phyloP scores from a whole-genome alignment of 2,888 invertebrate genomes.

The Patella depressa region DNA sequence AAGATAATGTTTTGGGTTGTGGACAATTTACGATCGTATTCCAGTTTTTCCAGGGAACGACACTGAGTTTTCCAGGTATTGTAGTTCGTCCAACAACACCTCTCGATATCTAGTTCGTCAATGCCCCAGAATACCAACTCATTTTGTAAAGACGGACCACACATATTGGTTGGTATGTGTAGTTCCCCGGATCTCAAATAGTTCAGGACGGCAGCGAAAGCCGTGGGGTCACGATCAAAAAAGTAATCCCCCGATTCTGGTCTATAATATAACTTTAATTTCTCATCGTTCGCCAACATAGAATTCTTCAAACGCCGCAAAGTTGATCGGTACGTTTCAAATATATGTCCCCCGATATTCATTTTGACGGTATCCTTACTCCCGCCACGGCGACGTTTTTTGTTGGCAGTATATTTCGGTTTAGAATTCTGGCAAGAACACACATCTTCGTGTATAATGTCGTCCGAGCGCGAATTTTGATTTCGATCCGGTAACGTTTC shows the following conservation, averaged over 20 bases:
- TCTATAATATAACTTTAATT: conserved; percentile 53
- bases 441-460: not conserved
- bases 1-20: conserved; percentile 53
- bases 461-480: not conserved
- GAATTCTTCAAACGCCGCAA: conserved; percentile 50
- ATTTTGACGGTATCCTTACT: conserved; percentile 52
- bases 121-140: conserved; percentile 68
- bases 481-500: not conserved
- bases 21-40: conserved; percentile 61
- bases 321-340: conserved; percentile 60
- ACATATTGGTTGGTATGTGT: conserved; percentile 63
- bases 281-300: conserved; percentile 50
- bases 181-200: conserved; percentile 65
- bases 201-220: conserved; percentile 63
- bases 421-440: conserved; percentile 9
- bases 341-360: conserved; percentile 61
- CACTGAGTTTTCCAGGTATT: conserved; percentile 66
- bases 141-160: conserved; percentile 62
- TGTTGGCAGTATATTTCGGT: conserved; percentile 2
- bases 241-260: conserved; percentile 57
- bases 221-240: conserved; percentile 65
- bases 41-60: conserved; percentile 59
- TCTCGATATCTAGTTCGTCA: conserved; percentile 64
- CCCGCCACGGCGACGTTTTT: conserved; percentile 22
- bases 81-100: conserved; percentile 68